phyloP scores from a whole-genome alignment of 37 sponge, comb jelly and placozoan genomes.

The Sycon ciliatum region DNA sequence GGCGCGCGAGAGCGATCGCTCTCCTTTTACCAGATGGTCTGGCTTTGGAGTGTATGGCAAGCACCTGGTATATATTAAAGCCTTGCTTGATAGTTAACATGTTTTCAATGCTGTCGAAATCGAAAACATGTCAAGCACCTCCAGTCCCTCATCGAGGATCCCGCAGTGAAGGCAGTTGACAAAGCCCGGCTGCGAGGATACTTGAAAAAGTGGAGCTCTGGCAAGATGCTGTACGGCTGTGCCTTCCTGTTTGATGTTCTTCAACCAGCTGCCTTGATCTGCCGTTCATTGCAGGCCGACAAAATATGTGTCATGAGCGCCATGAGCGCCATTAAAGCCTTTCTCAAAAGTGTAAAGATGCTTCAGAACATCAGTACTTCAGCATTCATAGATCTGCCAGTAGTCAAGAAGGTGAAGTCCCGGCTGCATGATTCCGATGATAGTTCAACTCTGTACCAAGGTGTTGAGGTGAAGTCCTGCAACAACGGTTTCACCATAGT shows the following conservation, averaged over 20 bases:
- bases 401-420: not conserved
- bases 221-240: constrained; percentile 5
- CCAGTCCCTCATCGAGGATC: too few species aligned
- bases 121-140: too few species aligned
- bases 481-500: too few species aligned
- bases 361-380: not conserved
- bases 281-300: not conserved
- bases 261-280: not conserved
- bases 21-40: too few species aligned
- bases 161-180: not conserved
- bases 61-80: too few species aligned
- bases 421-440: not conserved
- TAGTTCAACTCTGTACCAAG: not conserved
- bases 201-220: constrained; percentile 1
- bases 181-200: not conserved
- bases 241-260: not conserved
- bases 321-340: not conserved
- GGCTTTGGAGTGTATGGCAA: too few species aligned
- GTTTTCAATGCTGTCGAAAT: too few species aligned
- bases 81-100: too few species aligned
- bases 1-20: too few species aligned
- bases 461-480: not conserved
- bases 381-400: not conserved
- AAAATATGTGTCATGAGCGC: not conserved
- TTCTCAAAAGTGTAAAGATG: not conserved